phyloP scores from a whole-genome alignment of 2,888 invertebrate genomes.

The Lomographa bimaculata region DNA sequence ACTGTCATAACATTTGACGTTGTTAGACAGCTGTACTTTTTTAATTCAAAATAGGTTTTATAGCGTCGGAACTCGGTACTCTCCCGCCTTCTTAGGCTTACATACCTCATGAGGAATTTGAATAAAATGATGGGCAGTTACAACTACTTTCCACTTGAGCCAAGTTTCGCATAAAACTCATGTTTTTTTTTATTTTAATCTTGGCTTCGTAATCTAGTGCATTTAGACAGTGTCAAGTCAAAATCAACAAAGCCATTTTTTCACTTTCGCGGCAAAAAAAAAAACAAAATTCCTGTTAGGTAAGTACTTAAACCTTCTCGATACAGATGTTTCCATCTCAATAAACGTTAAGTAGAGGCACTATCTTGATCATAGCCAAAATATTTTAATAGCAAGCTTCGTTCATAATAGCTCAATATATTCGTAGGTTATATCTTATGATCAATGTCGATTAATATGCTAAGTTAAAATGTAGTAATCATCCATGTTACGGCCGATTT shows the following conservation, averaged over 20 bases:
- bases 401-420: too few species aligned
- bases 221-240: too few species aligned
- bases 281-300: too few species aligned
- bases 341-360: not conserved
- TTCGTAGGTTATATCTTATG: too few species aligned
- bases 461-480: constrained; percentile 10
- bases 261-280: too few species aligned
- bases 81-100: constrained; percentile 6
- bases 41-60: constrained; percentile 9
- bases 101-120: constrained; percentile 4
- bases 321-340: constrained; percentile 4
- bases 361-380: not conserved
- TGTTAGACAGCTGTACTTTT: constrained; percentile 3
- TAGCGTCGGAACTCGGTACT: constrained; percentile 2
- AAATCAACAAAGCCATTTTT: too few species aligned
- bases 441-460: too few species aligned
- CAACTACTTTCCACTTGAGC: constrained; percentile 10
- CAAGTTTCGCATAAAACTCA: constrained; percentile 6
- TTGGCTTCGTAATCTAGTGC: too few species aligned
- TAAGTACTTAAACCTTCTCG: not conserved
- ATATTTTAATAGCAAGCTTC: too few species aligned
- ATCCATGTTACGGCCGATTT: constrained; percentile 7
- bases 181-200: too few species aligned
- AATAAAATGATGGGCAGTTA: constrained; percentile 11
- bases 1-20: constrained; percentile 15